Evolutionary conservation across 2,113 vertebrate genomes (phyloP), one percentile per base, ranked within the genome.

Genomic region (Arothron firmamentum): DNA sequence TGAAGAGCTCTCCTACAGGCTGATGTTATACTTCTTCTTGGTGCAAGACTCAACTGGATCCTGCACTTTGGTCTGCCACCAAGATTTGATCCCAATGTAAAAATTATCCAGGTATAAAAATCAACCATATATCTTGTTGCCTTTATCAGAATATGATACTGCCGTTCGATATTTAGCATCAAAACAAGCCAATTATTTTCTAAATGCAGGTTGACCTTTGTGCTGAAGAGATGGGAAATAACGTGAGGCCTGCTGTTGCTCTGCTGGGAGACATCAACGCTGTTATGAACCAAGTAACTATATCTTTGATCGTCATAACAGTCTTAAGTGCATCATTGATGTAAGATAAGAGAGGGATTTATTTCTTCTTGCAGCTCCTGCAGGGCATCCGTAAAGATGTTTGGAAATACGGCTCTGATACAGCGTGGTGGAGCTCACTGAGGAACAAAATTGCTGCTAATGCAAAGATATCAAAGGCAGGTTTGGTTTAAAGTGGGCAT

Each of bases 181-280:
- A 25, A 13, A 20, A 46, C 18, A 43, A 6, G 15, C 2, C 15
- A 6, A n/a, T n/a, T 15, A 23, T 75, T 18, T 23, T 69, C 63
- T 69, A 19, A 68, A 3, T 71, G 41, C 38, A 99, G 97, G 83
- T 98, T 74, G 97, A 99, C 78, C 90, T 97, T 75, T 97, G 92
- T 92, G 91, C 95, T 52, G 97, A 99, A 84, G 97, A 99, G 85
- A 76, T 98, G 72, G 95, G 94, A n/a, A 99, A 98, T 87, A 99
- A 98, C 3, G 92, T 99, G 51, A 94, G 60, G 59, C 93, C 96
- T 53, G 84, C 89, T 71, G 94, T 89, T 70, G 81, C 86, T 74
- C 90, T 99, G 52, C 87, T 98, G 9, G 97, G 97, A 73, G 94
- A 99, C 75, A 78, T 98, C 79, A 90, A 84, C 1, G 74, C 93